Evolutionary conservation across 2,113 vertebrate species (phyloP).

Genomic region (Scolopax mira): DNA sequence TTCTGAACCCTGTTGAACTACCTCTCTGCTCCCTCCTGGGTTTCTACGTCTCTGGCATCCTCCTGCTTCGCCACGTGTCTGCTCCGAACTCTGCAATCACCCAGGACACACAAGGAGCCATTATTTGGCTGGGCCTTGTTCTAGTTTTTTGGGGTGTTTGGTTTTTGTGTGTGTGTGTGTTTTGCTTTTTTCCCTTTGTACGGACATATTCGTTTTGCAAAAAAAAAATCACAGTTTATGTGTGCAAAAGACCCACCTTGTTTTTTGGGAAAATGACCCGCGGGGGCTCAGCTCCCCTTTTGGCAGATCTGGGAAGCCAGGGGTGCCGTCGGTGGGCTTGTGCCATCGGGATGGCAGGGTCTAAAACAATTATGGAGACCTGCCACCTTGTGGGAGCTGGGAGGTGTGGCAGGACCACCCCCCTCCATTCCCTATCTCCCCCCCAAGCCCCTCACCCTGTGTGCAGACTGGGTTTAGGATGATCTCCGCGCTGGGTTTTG

Average conservation of each 20-base stretch:
- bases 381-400: constrained; percentile 43
- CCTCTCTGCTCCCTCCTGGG: background rate
- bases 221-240: fast-evolving
- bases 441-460: background rate
- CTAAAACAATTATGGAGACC: constrained; percentile 37
- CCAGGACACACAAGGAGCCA: background rate
- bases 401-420: background rate
- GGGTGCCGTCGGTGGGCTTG: background rate
- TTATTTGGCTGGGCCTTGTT: background rate
- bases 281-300: background rate
- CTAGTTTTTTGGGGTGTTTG: background rate
- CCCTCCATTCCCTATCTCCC: background rate
- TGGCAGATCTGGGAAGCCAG: background rate
- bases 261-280: fast-evolving
- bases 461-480: background rate
- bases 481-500: background rate
- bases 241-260: fast-evolving
- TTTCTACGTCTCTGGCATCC: background rate
- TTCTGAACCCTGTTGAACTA: constrained; percentile 44
- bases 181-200: background rate
- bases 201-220: fast-evolving
- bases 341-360: fast-evolving
- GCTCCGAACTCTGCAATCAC: background rate
- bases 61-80: background rate
- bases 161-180: background rate